Percentiles rank a stretch among this genome's conserved stretches.
phyloP scores from a whole-genome alignment of 2,113 vertebrate species.

The Peromyscus polionotus region DNA sequence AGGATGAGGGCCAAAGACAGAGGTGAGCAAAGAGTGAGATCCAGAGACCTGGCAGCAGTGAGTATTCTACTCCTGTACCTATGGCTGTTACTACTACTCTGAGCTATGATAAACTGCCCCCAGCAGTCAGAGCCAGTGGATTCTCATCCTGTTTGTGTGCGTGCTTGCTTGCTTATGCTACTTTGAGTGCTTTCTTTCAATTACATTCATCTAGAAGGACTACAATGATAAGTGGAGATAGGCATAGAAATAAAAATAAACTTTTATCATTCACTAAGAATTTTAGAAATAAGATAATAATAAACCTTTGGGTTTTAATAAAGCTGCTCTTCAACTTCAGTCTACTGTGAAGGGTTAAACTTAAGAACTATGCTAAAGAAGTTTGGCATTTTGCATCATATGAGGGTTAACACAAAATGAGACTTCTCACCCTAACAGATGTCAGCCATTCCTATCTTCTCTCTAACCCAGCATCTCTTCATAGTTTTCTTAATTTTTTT shows the following conservation, averaged over 20 bases:
- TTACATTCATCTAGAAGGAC: background rate
- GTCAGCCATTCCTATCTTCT: background rate
- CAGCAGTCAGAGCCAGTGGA: background rate
- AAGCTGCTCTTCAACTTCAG: background rate
- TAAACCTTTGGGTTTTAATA: constrained; percentile 12
- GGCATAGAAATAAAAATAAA: background rate
- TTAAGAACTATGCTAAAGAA: background rate
- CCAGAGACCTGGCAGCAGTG: no score
- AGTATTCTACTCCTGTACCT: background rate
- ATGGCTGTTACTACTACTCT: background rate
- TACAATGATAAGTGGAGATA: background rate
- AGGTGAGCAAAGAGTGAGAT: background rate
- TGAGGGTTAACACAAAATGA: background rate
- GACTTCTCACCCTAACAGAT: background rate
- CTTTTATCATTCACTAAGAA: background rate
- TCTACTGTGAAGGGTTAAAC: constrained; percentile 12
- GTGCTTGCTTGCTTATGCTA: background rate
- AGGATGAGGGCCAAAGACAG: background rate
- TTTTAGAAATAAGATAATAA: constrained; percentile 2
- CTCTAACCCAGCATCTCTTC: background rate
- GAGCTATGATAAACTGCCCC: background rate
- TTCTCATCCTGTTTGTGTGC: background rate
- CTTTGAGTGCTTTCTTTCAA: background rate
- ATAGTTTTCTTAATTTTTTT: constrained; percentile 53
- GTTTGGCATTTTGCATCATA: background rate